Base-by-base conservation (phyloP, 2,888 invertebrate species). In the Invenusta paracnida region DNA sequence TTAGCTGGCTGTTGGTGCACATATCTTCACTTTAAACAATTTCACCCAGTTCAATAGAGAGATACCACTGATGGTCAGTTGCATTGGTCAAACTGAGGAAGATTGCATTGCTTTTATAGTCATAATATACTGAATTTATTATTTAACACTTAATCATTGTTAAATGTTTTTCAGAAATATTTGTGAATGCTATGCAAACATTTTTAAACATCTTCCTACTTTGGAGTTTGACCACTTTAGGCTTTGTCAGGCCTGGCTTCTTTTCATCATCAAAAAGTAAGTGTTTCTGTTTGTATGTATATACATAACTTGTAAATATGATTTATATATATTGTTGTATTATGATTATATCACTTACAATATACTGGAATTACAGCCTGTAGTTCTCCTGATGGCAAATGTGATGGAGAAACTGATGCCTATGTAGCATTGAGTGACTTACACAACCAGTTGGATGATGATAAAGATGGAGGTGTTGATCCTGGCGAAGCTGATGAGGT, bases 401-500 rank as follows among this genome's bases (percentile, higher is more conserved):
- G 73, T 23, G 73, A 73, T 23, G 11, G 11, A 23, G 83, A 83
- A n/a, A 83, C 17, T 23, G 83, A 83, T 27, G 85, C 85, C 30
- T 94, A 96, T 90, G 97, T 97, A 91, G 97, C 98, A 86, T 97
- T 99, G 90, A 94, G 94, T 88, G 94, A 95, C 88, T 94, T 99
- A 79, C 98, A 99, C 93, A 93, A 94, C 88, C 96, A 97, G 91
- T 93, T 99, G 88, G 98, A 99, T 91, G 98, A 99, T 91, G 98
- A 99, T 93, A 95, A 95, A 89, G 96, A 98, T 92, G 98, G 98
- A 87, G 96, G 96, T 91, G 96, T 99, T 88, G 98, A 99, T 92
- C 94, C 97, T 87, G 95, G 95, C 88, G 98, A 99, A 93, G 98
- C 98, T 88, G 96, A 97, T 92, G 98, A 97, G 93, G 97, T 97